Evolutionary conservation across 2,113 vertebrate genomes (phyloP).

Genomic region (Noctilio leporinus): DNA sequence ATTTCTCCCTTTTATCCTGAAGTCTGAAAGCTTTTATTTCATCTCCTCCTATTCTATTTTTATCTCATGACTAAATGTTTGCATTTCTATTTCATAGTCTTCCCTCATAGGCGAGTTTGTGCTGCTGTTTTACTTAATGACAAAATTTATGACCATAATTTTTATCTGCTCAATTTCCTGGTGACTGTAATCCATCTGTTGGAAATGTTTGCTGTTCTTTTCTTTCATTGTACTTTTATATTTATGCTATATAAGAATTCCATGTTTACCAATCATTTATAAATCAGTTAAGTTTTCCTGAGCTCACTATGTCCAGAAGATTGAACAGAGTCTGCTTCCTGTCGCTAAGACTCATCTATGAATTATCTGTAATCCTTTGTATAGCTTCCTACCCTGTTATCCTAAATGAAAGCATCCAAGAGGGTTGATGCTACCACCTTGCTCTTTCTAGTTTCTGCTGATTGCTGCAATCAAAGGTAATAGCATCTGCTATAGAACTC

Average conservation of each 20-base stretch:
- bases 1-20: not conserved
- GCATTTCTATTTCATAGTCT: not conserved
- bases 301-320: not conserved
- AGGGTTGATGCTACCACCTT: not conserved
- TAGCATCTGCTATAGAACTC: no score
- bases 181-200: not conserved
- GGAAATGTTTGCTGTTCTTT: not conserved
- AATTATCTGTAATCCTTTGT: not conserved
- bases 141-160: not conserved
- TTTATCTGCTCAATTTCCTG: not conserved
- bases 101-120: not conserved
- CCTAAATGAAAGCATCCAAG: not conserved
- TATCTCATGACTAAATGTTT: not conserved
- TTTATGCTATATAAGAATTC: not conserved
- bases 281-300: not conserved
- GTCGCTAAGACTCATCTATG: not conserved
- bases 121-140: not conserved
- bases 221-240: not conserved
- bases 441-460: not conserved
- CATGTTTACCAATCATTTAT: not conserved
- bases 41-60: not conserved
- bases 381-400: not conserved
- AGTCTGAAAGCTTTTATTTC: not conserved
- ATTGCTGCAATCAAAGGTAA: not conserved
- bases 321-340: not conserved